phyloP scores from a whole-genome alignment of 1,140 invertebrate genomes.

The Phthorimaea operculella region DNA sequence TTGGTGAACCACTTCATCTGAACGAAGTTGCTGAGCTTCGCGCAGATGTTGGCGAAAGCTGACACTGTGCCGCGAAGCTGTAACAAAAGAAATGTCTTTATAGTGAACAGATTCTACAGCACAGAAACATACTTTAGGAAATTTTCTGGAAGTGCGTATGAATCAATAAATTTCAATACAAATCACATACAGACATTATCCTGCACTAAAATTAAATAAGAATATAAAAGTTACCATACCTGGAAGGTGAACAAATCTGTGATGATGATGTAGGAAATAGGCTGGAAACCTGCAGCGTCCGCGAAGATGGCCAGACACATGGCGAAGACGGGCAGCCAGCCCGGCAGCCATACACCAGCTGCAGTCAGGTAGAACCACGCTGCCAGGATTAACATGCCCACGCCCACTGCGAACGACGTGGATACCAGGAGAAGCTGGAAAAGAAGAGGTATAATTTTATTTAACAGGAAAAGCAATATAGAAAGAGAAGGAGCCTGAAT shows the following conservation, averaged over 20 bases:
- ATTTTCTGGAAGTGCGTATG: no score
- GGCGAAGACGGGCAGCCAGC: conserved; percentile 51
- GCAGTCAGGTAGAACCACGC: conserved; percentile 52
- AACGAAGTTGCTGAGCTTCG: conserved; percentile 55
- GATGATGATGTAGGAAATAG: conserved; percentile 56
- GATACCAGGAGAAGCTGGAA: conserved; percentile 46
- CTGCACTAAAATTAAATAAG: no score
- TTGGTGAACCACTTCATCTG: conserved; percentile 58
- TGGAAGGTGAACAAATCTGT: conserved; percentile 57
- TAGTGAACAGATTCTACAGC: no score
- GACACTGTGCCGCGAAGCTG: conserved; percentile 56
- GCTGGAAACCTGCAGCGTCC: conserved; percentile 55
- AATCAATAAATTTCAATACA: no score
- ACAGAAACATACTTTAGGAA: no score
- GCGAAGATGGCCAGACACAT: conserved; percentile 54
- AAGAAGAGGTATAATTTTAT: neutral
- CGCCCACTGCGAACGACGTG: conserved; percentile 46
- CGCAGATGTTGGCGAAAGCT: conserved; percentile 54
- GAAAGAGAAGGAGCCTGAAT: no score
- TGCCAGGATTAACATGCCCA: conserved; percentile 43
- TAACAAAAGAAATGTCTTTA: conserved; percentile 20
- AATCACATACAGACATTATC: no score
- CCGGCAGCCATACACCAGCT: conserved; percentile 37
- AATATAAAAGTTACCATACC: conserved; percentile 24
- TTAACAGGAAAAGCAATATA: no score